Evolutionary conservation across 2,797 vertebrate species (phyloP).

Genomic region (Sebastes glaucus): DNA sequence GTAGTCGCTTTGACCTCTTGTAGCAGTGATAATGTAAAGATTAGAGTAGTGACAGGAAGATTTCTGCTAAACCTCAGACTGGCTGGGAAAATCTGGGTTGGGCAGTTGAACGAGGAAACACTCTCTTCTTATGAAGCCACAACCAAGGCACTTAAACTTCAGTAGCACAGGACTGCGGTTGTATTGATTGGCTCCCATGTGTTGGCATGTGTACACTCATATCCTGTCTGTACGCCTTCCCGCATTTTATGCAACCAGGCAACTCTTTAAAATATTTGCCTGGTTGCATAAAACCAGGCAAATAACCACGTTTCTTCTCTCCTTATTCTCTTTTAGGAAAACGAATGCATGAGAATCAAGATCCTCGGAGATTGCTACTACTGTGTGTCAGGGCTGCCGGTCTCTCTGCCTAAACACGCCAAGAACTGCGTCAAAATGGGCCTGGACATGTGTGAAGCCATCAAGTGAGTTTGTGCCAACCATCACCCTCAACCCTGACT

Average conservation of each 20-base stretch:
- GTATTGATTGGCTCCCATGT: background rate
- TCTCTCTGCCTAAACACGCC: conserved; percentile 95
- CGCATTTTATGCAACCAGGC: background rate
- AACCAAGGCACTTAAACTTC: background rate
- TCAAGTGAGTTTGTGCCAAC: conserved; percentile 88
- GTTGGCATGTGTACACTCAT: background rate
- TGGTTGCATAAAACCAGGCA: background rate
- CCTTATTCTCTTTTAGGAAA: conserved; percentile 84
- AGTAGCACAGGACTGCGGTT: background rate
- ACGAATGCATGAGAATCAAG: conserved; percentile 99
- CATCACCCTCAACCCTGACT: background rate
- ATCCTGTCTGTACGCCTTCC: background rate
- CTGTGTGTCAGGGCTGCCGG: conserved; percentile 96
- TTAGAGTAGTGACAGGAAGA: background rate
- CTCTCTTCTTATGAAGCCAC: conserved; percentile 5
- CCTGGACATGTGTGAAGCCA: conserved; percentile 98
- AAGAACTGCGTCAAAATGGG: conserved; percentile 99
- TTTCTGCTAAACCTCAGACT: background rate
- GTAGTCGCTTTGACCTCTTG: background rate
- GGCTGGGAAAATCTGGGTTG: background rate
- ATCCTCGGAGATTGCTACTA: conserved; percentile 99
- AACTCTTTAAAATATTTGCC: background rate
- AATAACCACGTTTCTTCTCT: background rate
- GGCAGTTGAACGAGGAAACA: conserved; percentile 2
- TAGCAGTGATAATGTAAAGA: background rate